Conservation (phyloP, 2,797 vertebrate species). For the Arctocebus calabarensis region DNA sequence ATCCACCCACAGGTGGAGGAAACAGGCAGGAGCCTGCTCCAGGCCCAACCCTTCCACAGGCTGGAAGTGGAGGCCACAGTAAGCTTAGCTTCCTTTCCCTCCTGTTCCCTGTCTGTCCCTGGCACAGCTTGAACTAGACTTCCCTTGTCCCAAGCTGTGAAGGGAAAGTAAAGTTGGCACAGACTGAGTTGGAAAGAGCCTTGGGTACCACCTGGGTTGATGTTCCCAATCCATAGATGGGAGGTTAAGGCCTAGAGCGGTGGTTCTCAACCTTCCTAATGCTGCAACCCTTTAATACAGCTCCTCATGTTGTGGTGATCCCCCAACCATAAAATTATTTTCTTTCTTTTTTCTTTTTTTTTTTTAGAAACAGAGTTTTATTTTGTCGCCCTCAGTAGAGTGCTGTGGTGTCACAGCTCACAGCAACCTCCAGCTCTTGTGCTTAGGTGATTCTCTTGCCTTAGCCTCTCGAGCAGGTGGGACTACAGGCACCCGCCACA, state of each 20-base stretch:
- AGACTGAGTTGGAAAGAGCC: background rate
- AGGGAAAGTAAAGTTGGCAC: background rate
- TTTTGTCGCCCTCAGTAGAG: too few relatives aligned
- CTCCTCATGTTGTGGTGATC: too few relatives aligned
- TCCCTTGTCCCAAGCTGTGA: background rate
- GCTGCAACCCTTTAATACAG: too few relatives aligned
- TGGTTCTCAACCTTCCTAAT: too few relatives aligned
- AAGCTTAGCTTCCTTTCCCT: background rate
- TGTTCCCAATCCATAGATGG: background rate
- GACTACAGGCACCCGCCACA: too few relatives aligned
- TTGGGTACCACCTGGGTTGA: background rate
- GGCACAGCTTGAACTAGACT: background rate
- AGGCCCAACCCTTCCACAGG: background rate
- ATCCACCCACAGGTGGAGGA: background rate
- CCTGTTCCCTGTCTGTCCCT: background rate
- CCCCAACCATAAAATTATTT: too few relatives aligned
- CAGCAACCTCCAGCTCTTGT: too few relatives aligned
- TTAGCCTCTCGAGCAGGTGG: too few relatives aligned
- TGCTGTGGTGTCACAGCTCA: too few relatives aligned
- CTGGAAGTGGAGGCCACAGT: background rate
- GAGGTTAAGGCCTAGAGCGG: background rate
- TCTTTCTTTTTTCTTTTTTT: too few relatives aligned
- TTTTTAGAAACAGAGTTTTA: too few relatives aligned
- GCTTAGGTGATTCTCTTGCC: too few relatives aligned
- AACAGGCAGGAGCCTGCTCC: background rate